Evolutionary conservation across 1,140 invertebrate species (phyloP).

Genomic region (Campoletis sonorensis): DNA sequence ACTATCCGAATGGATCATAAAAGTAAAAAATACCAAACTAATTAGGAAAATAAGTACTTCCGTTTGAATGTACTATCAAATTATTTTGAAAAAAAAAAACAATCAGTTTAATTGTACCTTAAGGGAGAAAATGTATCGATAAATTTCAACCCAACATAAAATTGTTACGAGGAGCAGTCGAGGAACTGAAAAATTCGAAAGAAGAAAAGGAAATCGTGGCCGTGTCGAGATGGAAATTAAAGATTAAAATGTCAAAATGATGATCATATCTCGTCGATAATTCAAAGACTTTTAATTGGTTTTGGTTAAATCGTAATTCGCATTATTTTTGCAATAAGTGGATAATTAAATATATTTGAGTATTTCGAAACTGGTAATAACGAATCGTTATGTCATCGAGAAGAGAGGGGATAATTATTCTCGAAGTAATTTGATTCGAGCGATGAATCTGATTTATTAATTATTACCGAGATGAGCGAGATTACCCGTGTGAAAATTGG

Average conservation of each 20-base stretch:
- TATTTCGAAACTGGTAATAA: not conserved
- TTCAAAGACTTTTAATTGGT: no score
- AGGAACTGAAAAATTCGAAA: not conserved
- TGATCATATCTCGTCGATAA: no score
- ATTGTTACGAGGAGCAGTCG: not conserved
- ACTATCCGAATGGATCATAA: constrained; percentile 1
- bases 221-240: no score
- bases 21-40: not conserved
- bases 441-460: not conserved
- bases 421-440: not conserved
- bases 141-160: not conserved
- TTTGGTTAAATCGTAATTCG: no score
- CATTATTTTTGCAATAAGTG: not conserved
- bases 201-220: not conserved
- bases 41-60: not conserved
- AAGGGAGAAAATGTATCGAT: no score
- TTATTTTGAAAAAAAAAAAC: no score
- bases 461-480: not conserved
- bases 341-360: not conserved
- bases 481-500: not conserved
- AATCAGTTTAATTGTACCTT: no score
- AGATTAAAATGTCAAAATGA: not conserved
- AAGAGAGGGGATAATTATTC: constrained; percentile 6
- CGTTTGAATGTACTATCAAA: no score
- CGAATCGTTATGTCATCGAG: not conserved